Percentiles rank a stretch among this genome's conserved stretches.
phyloP scores from a whole-genome alignment of 2,797 vertebrate species.

The Muscicapa comitata region DNA sequence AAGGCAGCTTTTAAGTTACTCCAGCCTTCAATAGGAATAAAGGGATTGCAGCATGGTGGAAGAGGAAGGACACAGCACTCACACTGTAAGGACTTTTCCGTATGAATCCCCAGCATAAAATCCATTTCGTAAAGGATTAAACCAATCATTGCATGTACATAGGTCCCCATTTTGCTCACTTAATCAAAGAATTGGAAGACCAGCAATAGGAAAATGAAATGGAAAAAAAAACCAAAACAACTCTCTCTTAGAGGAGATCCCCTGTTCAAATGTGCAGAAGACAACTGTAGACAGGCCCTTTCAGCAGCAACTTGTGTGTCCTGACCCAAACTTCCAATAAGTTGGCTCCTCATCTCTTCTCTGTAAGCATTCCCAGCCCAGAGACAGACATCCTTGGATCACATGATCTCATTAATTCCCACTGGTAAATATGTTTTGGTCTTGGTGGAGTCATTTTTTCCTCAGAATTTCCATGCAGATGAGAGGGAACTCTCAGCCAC shows the following conservation, averaged over 20 bases:
- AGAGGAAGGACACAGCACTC: background rate
- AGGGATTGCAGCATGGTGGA: accelerated
- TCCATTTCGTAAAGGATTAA: background rate
- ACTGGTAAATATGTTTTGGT: background rate
- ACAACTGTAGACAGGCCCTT: background rate
- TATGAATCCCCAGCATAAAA: background rate
- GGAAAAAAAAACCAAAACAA: accelerated
- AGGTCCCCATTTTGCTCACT: background rate
- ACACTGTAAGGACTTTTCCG: accelerated
- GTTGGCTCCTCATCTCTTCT: background rate
- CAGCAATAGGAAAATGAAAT: background rate
- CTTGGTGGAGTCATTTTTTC: constrained; percentile 40
- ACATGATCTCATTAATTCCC: constrained; percentile 14
- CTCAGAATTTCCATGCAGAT: constrained; percentile 18
- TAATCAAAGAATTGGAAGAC: background rate
- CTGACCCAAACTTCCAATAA: background rate
- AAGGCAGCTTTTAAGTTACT: background rate
- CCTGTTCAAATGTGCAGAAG: background rate
- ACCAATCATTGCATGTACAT: background rate
- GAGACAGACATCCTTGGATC: background rate
- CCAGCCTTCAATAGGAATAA: background rate
- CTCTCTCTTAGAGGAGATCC: background rate
- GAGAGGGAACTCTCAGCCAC: background rate
- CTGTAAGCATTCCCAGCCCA: background rate
- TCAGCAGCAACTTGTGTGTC: constrained; percentile 9